A percentile compares a stretch with the other conserved stretches of the same genome.
Conservation (phyloP, 2,888 invertebrate genomes). For the Oeneis ivallda region DNA sequence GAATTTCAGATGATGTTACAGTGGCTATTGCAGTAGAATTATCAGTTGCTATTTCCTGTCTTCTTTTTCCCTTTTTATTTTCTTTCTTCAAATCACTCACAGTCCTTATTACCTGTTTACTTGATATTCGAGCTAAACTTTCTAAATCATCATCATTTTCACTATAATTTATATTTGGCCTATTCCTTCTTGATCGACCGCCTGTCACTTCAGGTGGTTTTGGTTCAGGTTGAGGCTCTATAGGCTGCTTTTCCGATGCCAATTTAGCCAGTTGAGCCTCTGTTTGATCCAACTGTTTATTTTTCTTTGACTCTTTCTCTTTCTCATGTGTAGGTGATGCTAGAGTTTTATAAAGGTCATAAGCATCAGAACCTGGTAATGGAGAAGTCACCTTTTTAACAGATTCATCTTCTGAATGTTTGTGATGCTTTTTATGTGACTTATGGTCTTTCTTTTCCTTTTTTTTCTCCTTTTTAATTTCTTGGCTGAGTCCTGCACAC, state of each 20-base stretch:
- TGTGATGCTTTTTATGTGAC: constrained; percentile 76
- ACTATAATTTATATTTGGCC: constrained; percentile 79
- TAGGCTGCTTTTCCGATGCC: constrained; percentile 62
- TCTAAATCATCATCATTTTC: constrained; percentile 81
- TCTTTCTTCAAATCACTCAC: constrained; percentile 73
- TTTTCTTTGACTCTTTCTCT: constrained; percentile 55
- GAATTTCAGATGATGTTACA: constrained; percentile 50
- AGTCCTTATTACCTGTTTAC: constrained; percentile 63
- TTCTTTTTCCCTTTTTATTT: constrained; percentile 66
- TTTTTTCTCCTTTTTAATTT: constrained; percentile 71
- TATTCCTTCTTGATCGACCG: constrained; percentile 73
- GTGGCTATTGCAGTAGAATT: constrained; percentile 42
- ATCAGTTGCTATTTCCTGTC: constrained; percentile 54
- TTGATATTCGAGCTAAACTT: constrained; percentile 63
- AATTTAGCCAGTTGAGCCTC: constrained; percentile 66
- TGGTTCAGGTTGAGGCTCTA: constrained; percentile 68
- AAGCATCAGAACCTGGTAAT: constrained; percentile 72
- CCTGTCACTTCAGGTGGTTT: constrained; percentile 65
- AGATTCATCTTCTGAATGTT: constrained; percentile 65
- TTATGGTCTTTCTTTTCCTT: constrained; percentile 79
- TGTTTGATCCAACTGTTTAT: constrained; percentile 59
- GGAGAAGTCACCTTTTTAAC: constrained; percentile 74
- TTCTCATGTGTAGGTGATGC: constrained; percentile 71
- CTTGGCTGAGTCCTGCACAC: constrained; percentile 68
- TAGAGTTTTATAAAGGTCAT: constrained; percentile 77